Conservation (phyloP, 2,797 vertebrate species). For the Thunnus albacares region DNA sequence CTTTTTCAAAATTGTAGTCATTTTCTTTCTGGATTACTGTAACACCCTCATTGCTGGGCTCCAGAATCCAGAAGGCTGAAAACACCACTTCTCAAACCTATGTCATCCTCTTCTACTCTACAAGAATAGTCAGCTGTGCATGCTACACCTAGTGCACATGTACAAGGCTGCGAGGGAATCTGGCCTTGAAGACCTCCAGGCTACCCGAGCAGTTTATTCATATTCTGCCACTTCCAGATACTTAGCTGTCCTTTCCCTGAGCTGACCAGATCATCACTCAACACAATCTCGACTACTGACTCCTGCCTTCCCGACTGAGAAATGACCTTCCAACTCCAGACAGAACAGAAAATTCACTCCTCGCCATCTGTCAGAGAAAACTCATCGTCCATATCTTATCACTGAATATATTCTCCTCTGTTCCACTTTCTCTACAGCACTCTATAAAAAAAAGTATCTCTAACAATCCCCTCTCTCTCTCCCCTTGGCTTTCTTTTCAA, state of each 20-base stretch:
- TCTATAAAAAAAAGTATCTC: not conserved
- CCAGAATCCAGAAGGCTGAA: not conserved
- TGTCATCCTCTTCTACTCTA: not conserved
- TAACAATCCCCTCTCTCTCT: not conserved
- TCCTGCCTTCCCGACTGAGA: not conserved
- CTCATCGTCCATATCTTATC: slow-evolving; percentile 1
- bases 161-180: not conserved
- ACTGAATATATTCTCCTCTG: not conserved
- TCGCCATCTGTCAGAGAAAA: slow-evolving; percentile 25
- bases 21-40: slow-evolving; percentile 7
- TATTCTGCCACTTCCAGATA: slow-evolving; percentile 6
- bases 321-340: not conserved
- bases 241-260: slow-evolving; percentile 20
- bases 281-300: slow-evolving; percentile 1
- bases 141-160: not conserved
- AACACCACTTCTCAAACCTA: not conserved
- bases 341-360: slow-evolving; percentile 1
- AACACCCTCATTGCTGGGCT: not conserved
- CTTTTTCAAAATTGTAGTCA: not conserved
- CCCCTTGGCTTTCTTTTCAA: not conserved
- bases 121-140: not conserved
- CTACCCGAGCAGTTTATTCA: slow-evolving; percentile 11
- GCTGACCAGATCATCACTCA: slow-evolving; percentile 27
- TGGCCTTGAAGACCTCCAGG: slow-evolving; percentile 5
- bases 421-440: not conserved